Evolutionary conservation across 2,113 vertebrate species (phyloP).

Genomic region (Recurvirostra avosetta): DNA sequence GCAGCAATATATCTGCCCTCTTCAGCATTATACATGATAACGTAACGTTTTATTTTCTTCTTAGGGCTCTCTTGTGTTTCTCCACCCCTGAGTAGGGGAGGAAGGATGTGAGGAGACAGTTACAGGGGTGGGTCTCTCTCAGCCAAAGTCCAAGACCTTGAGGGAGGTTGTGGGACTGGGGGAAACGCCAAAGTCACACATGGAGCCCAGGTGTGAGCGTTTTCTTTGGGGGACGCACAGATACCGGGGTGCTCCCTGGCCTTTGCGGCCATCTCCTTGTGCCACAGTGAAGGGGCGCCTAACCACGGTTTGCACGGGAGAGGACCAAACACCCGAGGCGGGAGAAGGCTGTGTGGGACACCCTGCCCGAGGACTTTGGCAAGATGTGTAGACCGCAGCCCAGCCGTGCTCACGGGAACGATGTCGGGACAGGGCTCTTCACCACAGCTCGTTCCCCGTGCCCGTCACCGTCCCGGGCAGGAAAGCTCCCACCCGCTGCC

Average conservation of each 20-base stretch:
- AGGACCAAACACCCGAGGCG: neutral
- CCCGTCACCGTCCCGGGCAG: neutral
- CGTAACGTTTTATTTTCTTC: neutral
- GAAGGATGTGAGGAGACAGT: neutral
- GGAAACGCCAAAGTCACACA: neutral
- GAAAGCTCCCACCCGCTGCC: neutral
- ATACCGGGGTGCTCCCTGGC: neutral
- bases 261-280: neutral
- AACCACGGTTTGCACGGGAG: accelerated
- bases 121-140: neutral
- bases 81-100: neutral
- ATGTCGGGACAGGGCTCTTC: neutral
- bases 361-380: accelerated
- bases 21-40: neutral
- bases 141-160: neutral
- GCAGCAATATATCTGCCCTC: neutral
- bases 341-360: neutral
- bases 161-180: neutral
- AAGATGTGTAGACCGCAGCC: neutral
- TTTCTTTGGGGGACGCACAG: neutral
- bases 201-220: neutral
- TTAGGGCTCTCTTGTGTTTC: neutral
- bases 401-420: neutral
- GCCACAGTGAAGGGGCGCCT: neutral
- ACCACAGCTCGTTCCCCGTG: neutral